Base-by-base conservation (phyloP, 2,113 vertebrate genomes). In the Montifringilla adamsi region DNA sequence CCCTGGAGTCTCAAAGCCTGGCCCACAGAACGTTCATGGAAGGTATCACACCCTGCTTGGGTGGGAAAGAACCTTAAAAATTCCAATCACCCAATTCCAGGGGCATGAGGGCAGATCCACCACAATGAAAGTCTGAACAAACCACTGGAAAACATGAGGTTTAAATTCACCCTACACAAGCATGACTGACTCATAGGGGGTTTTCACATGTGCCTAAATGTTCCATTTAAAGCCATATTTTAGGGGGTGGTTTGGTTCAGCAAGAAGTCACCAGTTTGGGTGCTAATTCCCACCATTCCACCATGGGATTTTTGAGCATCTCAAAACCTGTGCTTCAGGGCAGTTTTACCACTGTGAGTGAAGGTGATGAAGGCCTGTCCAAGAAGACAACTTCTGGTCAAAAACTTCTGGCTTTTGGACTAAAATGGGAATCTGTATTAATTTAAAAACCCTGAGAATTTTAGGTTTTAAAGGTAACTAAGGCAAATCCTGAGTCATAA, bases 1-100 rank as follows among this genome's bases (percentile, higher is more conserved):
- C 99, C 23, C 94, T 99, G 97, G 99, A 99, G 59, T 99, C 98
- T 11, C 95, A 93, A 27, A 99, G 99, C 94, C 96, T 99, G 97
- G 98, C 99, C 33, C 97, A 98, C 97, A 98, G 98, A n/a, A 95
- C 98, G 1, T 97, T 98, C 81, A 69, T 86, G 94, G 95, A 98
- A 97, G 99, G 99, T 99, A 98, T 33, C 47, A 19, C 22, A 33
- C 35, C 6, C 23, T 35, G 49, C 10, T 35, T 9, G 55, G 31
- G 15, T 70, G 37, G 63, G 56, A 20, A 56, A 26, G 43, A 35
- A 37, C 49, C 43, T 33, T 37, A 43, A 56, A 31, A 62, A 56
- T 41, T 41, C 39, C 39, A 41, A 5, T 43, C 72, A 8, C 35
- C 35, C 20, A 10, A 2, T 15, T 43, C 46, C 55, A 52, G 60